phyloP scores from a whole-genome alignment of 2,113 vertebrate species.

The Burhinus oedicnemus region DNA sequence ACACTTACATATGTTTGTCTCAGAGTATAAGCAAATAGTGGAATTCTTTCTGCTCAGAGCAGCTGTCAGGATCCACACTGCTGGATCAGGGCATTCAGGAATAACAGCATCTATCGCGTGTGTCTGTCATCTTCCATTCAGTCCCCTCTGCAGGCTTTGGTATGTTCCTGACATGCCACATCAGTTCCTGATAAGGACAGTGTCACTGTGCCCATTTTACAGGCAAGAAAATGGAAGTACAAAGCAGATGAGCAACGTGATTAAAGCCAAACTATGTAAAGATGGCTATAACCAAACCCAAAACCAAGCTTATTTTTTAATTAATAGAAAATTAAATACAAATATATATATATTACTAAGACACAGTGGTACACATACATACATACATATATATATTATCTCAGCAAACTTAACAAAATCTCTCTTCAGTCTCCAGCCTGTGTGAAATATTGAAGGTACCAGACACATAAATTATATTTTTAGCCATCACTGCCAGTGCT shows the following conservation, averaged over 20 bases:
- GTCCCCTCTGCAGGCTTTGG: not conserved
- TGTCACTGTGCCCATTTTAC: not conserved
- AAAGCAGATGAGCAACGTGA: not conserved
- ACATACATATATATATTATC: accelerated
- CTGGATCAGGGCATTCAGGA: not conserved
- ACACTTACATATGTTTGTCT: not conserved
- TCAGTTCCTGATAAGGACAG: not conserved
- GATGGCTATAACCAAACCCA: not conserved
- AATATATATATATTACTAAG: not conserved
- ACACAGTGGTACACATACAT: accelerated
- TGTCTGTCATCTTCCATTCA: not conserved
- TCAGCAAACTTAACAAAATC: not conserved
- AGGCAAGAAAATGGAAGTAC: not conserved
- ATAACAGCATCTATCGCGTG: accelerated
- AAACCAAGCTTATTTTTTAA: not conserved
- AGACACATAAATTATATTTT: not conserved
- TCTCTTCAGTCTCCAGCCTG: not conserved
- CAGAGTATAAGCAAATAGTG: not conserved
- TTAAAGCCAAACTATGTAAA: not conserved
- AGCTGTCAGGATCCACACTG: not conserved
- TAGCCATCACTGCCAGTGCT: not conserved
- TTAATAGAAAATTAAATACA: not conserved
- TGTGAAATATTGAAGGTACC: not conserved
- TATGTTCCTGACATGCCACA: too few species aligned
- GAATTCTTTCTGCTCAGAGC: not conserved